Evolutionary conservation across 2,797 vertebrate species (phyloP).

Genomic region (Sebastes jordani): DNA sequence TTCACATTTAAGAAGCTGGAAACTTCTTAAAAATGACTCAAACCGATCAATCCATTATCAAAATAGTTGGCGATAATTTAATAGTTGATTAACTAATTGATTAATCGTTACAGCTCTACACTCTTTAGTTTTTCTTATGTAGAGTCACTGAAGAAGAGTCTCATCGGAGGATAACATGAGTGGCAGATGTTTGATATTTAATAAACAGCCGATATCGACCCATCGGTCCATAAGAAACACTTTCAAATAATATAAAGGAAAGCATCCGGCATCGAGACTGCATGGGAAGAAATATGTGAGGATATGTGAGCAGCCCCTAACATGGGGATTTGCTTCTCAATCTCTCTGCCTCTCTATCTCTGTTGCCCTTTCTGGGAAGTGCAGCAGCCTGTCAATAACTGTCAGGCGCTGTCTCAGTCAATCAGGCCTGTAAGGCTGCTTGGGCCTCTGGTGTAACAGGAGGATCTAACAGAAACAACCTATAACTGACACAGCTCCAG

Average conservation of each 20-base stretch:
- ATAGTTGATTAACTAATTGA: accelerated
- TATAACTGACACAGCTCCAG: constrained; percentile 71
- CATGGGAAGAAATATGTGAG: neutral
- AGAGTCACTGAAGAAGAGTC: neutral
- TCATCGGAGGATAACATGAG: neutral
- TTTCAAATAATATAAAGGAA: constrained; percentile 9
- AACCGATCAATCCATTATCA: too few relatives aligned
- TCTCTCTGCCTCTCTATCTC: constrained; percentile 21
- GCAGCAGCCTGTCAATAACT: constrained; percentile 77
- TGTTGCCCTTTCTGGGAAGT: constrained; percentile 66
- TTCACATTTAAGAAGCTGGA: neutral
- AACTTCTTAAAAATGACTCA: too few relatives aligned
- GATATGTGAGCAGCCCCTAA: constrained; percentile 23
- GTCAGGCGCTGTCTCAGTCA: constrained; percentile 71
- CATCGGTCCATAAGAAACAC: neutral
- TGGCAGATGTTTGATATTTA: constrained; percentile 40
- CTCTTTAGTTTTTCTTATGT: neutral
- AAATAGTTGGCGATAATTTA: too few relatives aligned
- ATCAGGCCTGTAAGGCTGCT: constrained; percentile 58
- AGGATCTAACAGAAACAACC: constrained; percentile 72
- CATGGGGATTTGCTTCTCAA: constrained; percentile 7
- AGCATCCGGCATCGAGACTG: neutral
- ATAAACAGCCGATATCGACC: constrained; percentile 9
- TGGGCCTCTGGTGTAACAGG: constrained; percentile 61
- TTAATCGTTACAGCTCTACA: too few relatives aligned